A percentile compares a stretch with the other conserved stretches of the same genome.
These are phyloP conservation scores for Microcebus ravelobensis DNA, from an alignment of 2,113 vertebrate species.

Conservation along the genomic window DNA sequence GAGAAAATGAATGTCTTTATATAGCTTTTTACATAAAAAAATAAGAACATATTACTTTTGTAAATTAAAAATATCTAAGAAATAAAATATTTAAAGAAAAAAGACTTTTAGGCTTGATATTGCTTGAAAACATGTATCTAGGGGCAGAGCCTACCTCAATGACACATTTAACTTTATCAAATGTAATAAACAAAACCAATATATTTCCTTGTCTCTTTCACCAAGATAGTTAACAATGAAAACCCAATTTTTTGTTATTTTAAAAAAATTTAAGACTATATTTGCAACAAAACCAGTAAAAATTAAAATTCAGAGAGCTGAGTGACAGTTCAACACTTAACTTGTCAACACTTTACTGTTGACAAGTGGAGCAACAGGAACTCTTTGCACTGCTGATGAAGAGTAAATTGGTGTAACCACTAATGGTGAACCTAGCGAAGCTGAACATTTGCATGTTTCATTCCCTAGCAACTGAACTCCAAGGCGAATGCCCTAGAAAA, in stretches of 20 bases:
- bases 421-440: not conserved
- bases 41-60: not conserved
- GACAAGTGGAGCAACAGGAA: not conserved
- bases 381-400: not conserved
- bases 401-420: not conserved
- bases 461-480: conserved; percentile 7
- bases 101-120: not conserved
- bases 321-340: not conserved
- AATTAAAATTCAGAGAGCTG: conserved; percentile 22
- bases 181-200: not conserved
- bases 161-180: not conserved
- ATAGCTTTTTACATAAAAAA: not conserved
- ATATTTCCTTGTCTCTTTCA: not conserved
- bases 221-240: not conserved
- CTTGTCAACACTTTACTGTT: not conserved
- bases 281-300: conserved; percentile 28
- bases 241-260: not conserved
- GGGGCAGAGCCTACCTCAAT: not conserved
- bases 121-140: not conserved
- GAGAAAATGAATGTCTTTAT: not conserved
- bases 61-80: not conserved
- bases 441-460: not conserved
- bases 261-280: not conserved
- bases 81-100: not conserved
- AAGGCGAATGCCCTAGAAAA: not conserved